Conservation (phyloP, 2,888 invertebrate genomes). For the Drosophila kambysellisi region DNA sequence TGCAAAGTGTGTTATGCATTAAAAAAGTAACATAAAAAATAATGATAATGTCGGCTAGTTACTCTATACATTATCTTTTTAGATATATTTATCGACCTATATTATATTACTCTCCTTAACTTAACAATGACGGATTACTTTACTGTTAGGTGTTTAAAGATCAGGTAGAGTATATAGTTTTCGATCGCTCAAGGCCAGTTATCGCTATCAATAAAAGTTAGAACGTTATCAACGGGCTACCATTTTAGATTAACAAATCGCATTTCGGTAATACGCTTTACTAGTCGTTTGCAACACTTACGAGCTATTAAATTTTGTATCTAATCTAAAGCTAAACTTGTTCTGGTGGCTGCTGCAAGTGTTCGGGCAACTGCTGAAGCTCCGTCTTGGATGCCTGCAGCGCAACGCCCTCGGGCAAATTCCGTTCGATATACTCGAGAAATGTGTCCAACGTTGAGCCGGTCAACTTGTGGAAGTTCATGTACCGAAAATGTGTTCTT, state of each 20-base stretch:
- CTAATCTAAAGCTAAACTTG: slow-evolving; percentile 57
- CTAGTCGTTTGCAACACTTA: slow-evolving; percentile 24
- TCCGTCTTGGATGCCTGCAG: slow-evolving; percentile 94
- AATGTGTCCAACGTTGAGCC: slow-evolving; percentile 98
- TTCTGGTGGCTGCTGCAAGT: slow-evolving; percentile 86
- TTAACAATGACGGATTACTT: not conserved
- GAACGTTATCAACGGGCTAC: slow-evolving; percentile 36
- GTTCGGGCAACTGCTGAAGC: slow-evolving; percentile 87
- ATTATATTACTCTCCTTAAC: not conserved
- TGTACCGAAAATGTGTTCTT: slow-evolving; percentile 94
- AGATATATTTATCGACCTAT: not conserved
- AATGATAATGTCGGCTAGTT: not conserved
- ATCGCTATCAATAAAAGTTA: slow-evolving; percentile 13
- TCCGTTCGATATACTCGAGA: slow-evolving; percentile 97
- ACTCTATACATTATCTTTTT: not conserved
- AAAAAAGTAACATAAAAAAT: not conserved
- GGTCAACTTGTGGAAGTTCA: slow-evolving; percentile 93
- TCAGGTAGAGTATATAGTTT: slow-evolving; percentile 24
- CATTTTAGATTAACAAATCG: slow-evolving; percentile 33
- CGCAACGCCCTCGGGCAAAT: slow-evolving; percentile 98
- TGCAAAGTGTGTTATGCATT: not conserved
- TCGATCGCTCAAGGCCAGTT: not conserved
- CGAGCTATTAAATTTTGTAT: slow-evolving; percentile 8
- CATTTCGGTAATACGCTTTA: slow-evolving; percentile 16
- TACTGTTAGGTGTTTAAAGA: slow-evolving; percentile 7